Evolutionary conservation across 2,113 vertebrate genomes (phyloP).

Genomic region (Dermatemys mawii): DNA sequence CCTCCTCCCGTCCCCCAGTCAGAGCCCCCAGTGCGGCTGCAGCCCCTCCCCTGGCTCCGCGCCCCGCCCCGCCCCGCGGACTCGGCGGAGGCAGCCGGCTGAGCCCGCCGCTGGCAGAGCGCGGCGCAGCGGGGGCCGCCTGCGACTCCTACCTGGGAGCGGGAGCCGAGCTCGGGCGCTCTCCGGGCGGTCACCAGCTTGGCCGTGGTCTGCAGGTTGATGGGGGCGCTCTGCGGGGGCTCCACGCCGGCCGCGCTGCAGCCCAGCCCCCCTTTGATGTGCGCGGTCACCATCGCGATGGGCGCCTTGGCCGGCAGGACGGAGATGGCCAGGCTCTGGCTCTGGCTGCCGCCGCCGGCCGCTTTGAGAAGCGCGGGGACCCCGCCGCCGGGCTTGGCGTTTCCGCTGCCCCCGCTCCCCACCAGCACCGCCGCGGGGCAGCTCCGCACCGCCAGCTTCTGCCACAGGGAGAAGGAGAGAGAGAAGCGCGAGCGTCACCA

Average conservation of each 20-base stretch:
- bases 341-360: constrained; percentile 35
- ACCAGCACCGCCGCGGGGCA: constrained; percentile 74
- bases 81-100: background rate
- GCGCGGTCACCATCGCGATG: constrained; percentile 88
- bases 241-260: constrained; percentile 73
- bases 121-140: background rate
- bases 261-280: constrained; percentile 84
- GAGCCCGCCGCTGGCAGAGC: background rate
- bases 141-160: constrained; percentile 72
- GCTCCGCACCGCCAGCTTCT: constrained; percentile 85
- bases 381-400: constrained; percentile 74
- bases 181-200: constrained; percentile 69
- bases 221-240: constrained; percentile 80
- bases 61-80: too few relatives aligned
- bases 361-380: constrained; percentile 80
- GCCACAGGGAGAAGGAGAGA: constrained; percentile 49
- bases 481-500: background rate
- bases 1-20: background rate
- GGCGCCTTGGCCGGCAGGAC: constrained; percentile 84
- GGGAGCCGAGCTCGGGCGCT: constrained; percentile 66
- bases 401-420: constrained; percentile 49
- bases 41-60: background rate
- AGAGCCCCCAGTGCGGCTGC: background rate
- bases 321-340: constrained; percentile 82
- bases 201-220: constrained; percentile 82